Evolutionary conservation across 2,797 vertebrate genomes (phyloP).

Genomic region (Bovichtus variegatus): DNA sequence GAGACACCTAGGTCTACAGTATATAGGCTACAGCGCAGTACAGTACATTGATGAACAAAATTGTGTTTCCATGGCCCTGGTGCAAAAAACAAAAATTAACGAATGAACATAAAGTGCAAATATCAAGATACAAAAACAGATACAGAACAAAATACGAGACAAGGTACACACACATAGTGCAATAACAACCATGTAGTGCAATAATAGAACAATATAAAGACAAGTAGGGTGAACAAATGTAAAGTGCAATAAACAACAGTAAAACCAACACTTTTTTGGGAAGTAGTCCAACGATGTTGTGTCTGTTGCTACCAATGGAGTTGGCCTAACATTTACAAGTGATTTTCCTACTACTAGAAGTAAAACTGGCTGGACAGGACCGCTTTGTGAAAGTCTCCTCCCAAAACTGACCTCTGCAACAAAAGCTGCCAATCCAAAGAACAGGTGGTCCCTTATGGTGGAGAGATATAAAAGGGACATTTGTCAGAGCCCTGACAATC

Average conservation of each 20-base stretch:
- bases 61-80: too few species aligned
- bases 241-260: too few species aligned
- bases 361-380: constrained; percentile 65
- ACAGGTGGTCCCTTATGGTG: constrained; percentile 87
- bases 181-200: not conserved
- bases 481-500: constrained; percentile 75
- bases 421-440: constrained; percentile 83
- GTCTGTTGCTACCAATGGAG: not conserved
- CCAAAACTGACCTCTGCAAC: constrained; percentile 80
- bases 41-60: too few species aligned
- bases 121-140: too few species aligned
- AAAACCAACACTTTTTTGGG: not conserved
- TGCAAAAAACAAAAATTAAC: too few species aligned
- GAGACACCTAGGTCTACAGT: too few species aligned
- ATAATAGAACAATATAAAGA: too few species aligned
- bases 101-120: too few species aligned
- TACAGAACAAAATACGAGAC: not conserved
- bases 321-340: not conserved
- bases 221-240: too few species aligned
- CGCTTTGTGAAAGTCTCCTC: constrained; percentile 80
- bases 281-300: not conserved
- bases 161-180: not conserved
- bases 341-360: constrained; percentile 41
- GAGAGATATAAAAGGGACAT: constrained; percentile 79
- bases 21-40: too few species aligned